Evolutionary conservation across 2,113 vertebrate genomes (phyloP), one percentile per base, ranked within the genome.

Genomic region (Rhabdomys dilectus): DNA sequence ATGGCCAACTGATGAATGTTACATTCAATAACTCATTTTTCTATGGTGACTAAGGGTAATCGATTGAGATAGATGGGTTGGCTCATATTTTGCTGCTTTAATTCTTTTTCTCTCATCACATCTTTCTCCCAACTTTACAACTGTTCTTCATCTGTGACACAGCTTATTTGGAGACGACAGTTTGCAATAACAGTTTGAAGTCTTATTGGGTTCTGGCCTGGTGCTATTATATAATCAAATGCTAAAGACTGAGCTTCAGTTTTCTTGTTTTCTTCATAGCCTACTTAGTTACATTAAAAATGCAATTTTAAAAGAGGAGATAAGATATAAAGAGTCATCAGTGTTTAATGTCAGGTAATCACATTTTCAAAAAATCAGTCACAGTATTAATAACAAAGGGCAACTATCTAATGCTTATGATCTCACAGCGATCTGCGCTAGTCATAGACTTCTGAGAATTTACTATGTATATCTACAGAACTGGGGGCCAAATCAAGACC

Each of bases 1-100:
- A 96, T 97, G 87, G 93, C 92, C 82, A 96, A 76, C 31, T 62
- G 48, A 96, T 88, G 89, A 97, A 97, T 97, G 45, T 92, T 89
- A 96, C 45, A 97, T 94, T 97, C 93, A 98, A 77, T 96, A 98
- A 91, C 87, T 96, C 90, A 94, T 95, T 91, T 97, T 96, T 98
- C 95, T 97, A 91, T 17, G 56, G 68, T 84, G 96, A 73, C 81
- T 91, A 95, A 97, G 97, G 96, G 72, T 85, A 94, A 80, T 90
- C 53, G 15, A 11, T 62, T 98, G 93, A 96, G 96, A 81, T 95
- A 94, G 85, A 62, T 82, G 24, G 58, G 31, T 94, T 90, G 77
- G 81, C 75, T 97, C 97, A 36, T 81, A 93, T 92, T 94, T 95
- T 96, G 58, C 22, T 26, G 34, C 7, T 76, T 73, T 96, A 94